Percentiles rank a stretch among this genome's conserved stretches.
Evolutionary conservation across 2,888 invertebrate species (phyloP).

Genomic region (Lasioglossum leucozonium): DNA sequence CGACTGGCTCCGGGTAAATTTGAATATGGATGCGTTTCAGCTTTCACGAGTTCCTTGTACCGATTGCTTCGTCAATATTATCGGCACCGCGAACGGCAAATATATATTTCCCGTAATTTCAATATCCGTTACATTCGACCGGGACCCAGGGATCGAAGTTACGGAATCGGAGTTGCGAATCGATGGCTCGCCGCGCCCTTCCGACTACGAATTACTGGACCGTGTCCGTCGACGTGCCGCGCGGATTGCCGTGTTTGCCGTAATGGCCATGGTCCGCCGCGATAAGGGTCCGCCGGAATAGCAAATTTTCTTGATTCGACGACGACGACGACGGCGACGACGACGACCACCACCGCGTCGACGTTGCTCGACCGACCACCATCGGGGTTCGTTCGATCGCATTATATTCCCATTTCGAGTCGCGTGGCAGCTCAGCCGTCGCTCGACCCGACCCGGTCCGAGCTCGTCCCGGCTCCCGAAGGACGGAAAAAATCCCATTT

Average conservation of each 20-base stretch:
- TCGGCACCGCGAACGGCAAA: slow-evolving; percentile 19
- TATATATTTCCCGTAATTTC: slow-evolving; percentile 36
- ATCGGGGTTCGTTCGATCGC: slow-evolving; percentile 56
- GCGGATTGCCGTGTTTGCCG: slow-evolving; percentile 6
- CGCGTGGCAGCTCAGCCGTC: slow-evolving; percentile 40
- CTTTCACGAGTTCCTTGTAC: slow-evolving; percentile 32
- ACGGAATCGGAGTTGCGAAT: slow-evolving; percentile 51
- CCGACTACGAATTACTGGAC: slow-evolving; percentile 52
- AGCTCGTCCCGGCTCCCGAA: not conserved
- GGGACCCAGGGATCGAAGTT: slow-evolving; percentile 44
- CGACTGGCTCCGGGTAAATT: slow-evolving; percentile 26
- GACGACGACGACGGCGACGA: not conserved
- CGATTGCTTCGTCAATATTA: slow-evolving; percentile 48
- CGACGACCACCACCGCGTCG: not conserved
- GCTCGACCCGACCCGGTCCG: slow-evolving; percentile 1
- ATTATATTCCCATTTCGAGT: slow-evolving; percentile 66
- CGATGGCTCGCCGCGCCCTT: not conserved
- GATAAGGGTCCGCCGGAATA: slow-evolving; percentile 25
- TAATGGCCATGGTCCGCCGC: not conserved
- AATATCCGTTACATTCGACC: slow-evolving; percentile 38
- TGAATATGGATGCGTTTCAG: slow-evolving; percentile 30
- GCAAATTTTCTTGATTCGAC: slow-evolving; percentile 36
- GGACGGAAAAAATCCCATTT: slow-evolving; percentile 72
- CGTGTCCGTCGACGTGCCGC: not conserved
- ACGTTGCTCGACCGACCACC: not conserved